Evolutionary conservation across 1,140 invertebrate genomes (phyloP), one percentile per base, ranked within the genome.

Genomic region (Megathymus violae): DNA sequence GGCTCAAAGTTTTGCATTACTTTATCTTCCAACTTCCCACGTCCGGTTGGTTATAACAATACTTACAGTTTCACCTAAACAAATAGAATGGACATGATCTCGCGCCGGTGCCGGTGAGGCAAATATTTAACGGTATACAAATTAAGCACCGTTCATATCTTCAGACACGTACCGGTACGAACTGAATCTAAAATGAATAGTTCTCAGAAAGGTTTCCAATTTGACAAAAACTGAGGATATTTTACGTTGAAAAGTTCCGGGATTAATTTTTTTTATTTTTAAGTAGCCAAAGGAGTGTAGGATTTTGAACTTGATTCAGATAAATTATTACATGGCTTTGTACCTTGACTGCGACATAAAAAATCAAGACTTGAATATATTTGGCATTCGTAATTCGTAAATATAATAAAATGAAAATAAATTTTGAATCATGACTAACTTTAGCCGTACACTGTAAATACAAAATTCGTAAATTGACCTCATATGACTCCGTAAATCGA

Each of bases 31-130:
- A 62, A 62, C 76, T 78, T 77, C 80, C 80, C 80, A 83, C 80
- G 80, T 76, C 58, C 66, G n/a, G n/a, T n/a, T n/a, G 62, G 52
- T 66, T 59, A 62, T 71, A 66, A 76, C 78, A 71, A 76, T 80
- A 79, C 78, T 78, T 74, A 74, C 74, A 76, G 64, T 82, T 85
- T 85, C 74, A 79, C 81, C 78, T 78, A 79, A 84, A 83, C 76
- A 80, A 82, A 85, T 69, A 82, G 64, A 71, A 31, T 67, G 62
- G 66, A 67, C 71, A 75, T 75, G 70, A 68, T 78, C 64, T 72
- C 56, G 63, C 58, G 9, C 7, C 16, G 34, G 13, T 31, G 46
- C 41, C 64, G 60, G 47, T 62, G 69, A 69, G 60, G 64, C 71
- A 74, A 81, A 80, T 76, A 66, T 72, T 81, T 76, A 77, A 79